Conservation (phyloP, 2,888 invertebrate species). For the Hypomecis punctinalis region DNA sequence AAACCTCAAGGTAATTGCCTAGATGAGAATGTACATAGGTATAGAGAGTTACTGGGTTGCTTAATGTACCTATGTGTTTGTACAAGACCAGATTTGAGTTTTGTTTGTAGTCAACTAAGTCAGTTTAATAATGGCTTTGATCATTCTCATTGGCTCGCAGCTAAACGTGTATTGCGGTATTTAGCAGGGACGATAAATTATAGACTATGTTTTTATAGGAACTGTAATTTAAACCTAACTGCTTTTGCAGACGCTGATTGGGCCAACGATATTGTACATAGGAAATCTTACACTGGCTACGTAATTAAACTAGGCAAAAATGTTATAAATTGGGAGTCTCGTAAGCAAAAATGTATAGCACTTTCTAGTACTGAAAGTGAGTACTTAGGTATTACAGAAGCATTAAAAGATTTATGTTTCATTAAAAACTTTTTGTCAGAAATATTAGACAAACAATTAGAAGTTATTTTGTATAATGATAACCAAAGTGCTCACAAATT, state of each 20-base stretch:
- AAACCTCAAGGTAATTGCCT: conserved; percentile 1
- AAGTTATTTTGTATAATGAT: conserved; percentile 18
- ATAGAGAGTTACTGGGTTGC: conserved; percentile 20
- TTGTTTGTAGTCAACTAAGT: conserved; percentile 30
- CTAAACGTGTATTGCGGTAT: conserved; percentile 39
- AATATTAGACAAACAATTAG: not conserved
- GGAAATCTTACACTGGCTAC: conserved; percentile 43
- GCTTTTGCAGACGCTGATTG: conserved; percentile 21
- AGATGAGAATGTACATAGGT: conserved; percentile 16
- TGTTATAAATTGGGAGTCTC: conserved; percentile 35
- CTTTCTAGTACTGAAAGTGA: too few species aligned
- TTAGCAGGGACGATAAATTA: conserved; percentile 30
- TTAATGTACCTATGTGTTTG: conserved; percentile 38
- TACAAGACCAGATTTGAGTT: conserved; percentile 39
- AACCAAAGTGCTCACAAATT: conserved; percentile 25
- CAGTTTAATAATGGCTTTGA: conserved; percentile 37
- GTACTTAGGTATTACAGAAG: conserved; percentile 34
- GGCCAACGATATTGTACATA: conserved; percentile 25
- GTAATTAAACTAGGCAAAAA: conserved; percentile 26
- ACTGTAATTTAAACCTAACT: not conserved
- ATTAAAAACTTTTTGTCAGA: conserved; percentile 17
- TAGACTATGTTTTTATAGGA: conserved; percentile 13
- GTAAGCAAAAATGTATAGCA: conserved; percentile 38
- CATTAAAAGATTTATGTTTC: conserved; percentile 32
- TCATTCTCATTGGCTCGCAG: conserved; percentile 27